These are phyloP conservation scores for Anodontia alba DNA, from an alignment of 2,888 invertebrate genomes.

Conservation along the genomic window DNA sequence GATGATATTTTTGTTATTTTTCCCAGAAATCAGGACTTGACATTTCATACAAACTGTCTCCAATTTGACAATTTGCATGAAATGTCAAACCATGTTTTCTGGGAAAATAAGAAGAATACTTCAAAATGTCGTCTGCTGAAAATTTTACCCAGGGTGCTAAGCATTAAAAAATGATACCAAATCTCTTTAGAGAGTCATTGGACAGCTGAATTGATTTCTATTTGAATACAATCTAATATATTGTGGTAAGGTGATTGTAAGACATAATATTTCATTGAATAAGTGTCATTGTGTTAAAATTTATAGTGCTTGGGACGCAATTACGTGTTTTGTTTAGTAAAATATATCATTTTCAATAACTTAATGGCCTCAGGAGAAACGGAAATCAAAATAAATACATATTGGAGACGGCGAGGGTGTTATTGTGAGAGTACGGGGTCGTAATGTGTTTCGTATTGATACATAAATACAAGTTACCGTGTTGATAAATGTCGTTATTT, in stretches of 20 bases:
- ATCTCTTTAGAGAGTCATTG: too few species aligned
- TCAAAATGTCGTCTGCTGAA: too few species aligned
- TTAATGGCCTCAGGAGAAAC: conserved; percentile 34
- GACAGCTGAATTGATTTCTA: not conserved
- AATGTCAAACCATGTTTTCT: too few species aligned
- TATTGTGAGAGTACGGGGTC: not conserved
- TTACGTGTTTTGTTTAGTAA: conserved; percentile 19
- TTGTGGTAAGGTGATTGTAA: not conserved
- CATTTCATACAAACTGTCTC: too few species aligned
- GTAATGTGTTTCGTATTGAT: not conserved
- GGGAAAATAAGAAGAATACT: too few species aligned
- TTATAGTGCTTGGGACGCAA: conserved; percentile 3
- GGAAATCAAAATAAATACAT: conserved; percentile 28
- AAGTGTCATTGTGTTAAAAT: not conserved
- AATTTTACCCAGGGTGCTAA: too few species aligned
- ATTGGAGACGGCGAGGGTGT: not conserved
- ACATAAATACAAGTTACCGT: not conserved
- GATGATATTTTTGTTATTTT: too few species aligned
- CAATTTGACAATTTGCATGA: too few species aligned
- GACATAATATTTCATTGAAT: not conserved
- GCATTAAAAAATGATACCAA: too few species aligned
- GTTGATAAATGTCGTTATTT: conserved; percentile 7
- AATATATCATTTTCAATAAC: conserved; percentile 32
- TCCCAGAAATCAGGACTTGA: too few species aligned
- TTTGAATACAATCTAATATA: not conserved